These are phyloP conservation scores for Pedicia rivosa DNA, from an alignment of 2,888 invertebrate genomes.

Conservation along the genomic window DNA sequence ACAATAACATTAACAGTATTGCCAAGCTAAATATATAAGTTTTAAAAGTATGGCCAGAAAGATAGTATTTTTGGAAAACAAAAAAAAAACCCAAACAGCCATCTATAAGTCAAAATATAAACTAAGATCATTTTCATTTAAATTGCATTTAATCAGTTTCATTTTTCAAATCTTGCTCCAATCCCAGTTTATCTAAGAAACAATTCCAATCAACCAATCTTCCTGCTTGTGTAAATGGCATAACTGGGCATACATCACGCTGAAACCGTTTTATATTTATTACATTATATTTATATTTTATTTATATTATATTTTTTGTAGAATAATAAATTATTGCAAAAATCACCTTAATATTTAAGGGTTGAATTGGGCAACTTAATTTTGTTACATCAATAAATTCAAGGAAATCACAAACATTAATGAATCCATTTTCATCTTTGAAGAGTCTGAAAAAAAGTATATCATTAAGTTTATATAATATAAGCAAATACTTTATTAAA, in stretches of 20 bases:
- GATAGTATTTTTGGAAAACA: too few relatives aligned
- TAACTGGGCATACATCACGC: conserved; percentile 24
- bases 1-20: too few relatives aligned
- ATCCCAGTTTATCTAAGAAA: conserved; percentile 23
- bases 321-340: too few relatives aligned
- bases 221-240: conserved; percentile 25
- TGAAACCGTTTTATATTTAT: background rate
- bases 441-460: conserved; percentile 32
- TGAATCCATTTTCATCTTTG: conserved; percentile 46
- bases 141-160: conserved; percentile 10
- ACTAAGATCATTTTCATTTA: too few relatives aligned
- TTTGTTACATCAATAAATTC: conserved; percentile 52
- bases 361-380: conserved; percentile 31
- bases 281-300: background rate
- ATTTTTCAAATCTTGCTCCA: conserved; percentile 22
- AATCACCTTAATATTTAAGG: conserved; percentile 30
- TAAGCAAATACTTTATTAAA: background rate
- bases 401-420: conserved; percentile 52
- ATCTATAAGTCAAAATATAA: too few relatives aligned
- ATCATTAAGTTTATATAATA: conserved; percentile 2
- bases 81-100: too few relatives aligned
- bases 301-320: background rate
- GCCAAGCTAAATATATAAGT: too few relatives aligned
- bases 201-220: conserved; percentile 25
- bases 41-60: too few relatives aligned